phyloP scores from a whole-genome alignment of 1,140 invertebrate species.

The Pseudoatta argentina region DNA sequence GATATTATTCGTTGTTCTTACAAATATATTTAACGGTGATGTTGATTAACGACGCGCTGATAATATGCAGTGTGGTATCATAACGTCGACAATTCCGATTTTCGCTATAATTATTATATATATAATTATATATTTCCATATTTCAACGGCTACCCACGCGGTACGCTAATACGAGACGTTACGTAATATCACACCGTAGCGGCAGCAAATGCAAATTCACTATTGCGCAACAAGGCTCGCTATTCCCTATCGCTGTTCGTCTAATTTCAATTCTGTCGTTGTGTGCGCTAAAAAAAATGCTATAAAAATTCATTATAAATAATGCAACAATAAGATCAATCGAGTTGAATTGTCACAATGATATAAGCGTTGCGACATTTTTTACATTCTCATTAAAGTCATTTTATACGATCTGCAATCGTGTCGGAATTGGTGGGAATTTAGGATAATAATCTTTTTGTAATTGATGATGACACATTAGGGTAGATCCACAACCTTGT shows the following conservation, averaged over 20 bases:
- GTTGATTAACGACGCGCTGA: conserved; percentile 49
- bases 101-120: conserved; percentile 54
- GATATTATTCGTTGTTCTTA: conserved; percentile 29
- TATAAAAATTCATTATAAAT: conserved; percentile 44
- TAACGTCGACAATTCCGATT: conserved; percentile 44
- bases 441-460: not conserved
- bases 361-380: conserved; percentile 10
- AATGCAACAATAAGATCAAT: not conserved
- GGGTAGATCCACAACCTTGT: too few relatives aligned
- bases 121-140: conserved; percentile 52
- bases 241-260: conserved; percentile 45
- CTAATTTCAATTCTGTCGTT: conserved; percentile 39
- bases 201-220: conserved; percentile 54
- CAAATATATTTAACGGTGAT: not conserved
- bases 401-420: not conserved
- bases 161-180: conserved; percentile 36
- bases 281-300: not conserved
- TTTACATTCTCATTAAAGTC: not conserved
- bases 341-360: not conserved
- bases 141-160: conserved; percentile 44
- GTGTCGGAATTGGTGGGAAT: not conserved
- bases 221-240: conserved; percentile 36
- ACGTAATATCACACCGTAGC: conserved; percentile 20
- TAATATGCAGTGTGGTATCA: conserved; percentile 9
- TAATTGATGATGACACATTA: not conserved